A percentile compares a stretch with the other conserved stretches of the same genome.
These are phyloP conservation scores for Metaphire vulgaris DNA, from an alignment of 1,140 invertebrate species.

Conservation along the genomic window DNA sequence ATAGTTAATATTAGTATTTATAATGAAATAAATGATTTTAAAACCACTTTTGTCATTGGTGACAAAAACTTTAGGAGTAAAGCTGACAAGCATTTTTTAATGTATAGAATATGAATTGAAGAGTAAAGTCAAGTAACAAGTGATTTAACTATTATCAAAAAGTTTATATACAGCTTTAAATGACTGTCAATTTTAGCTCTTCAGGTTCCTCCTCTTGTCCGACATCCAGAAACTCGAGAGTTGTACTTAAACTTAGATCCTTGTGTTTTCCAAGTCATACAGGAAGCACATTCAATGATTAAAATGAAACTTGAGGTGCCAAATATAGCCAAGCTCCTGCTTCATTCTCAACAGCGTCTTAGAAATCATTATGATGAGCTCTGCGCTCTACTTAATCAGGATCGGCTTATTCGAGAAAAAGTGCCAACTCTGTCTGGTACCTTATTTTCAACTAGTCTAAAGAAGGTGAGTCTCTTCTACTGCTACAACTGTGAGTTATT, in stretches of 20 bases:
- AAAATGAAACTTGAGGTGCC: slow-evolving; percentile 77
- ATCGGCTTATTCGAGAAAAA: neutral
- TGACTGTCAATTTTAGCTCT: slow-evolving; percentile 36
- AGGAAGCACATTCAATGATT: slow-evolving; percentile 76
- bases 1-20: too few species aligned
- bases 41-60: too few species aligned
- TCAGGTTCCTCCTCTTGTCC: slow-evolving; percentile 46
- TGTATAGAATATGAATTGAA: too few species aligned
- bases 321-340: slow-evolving; percentile 34
- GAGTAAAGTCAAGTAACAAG: too few species aligned
- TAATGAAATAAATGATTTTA: too few species aligned
- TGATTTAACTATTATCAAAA: too few species aligned
- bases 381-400: neutral
- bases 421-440: neutral
- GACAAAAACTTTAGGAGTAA: too few species aligned
- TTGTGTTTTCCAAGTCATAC: slow-evolving; percentile 58
- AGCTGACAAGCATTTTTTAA: too few species aligned
- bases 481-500: too few species aligned
- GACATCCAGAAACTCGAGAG: slow-evolving; percentile 49
- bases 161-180: too few species aligned
- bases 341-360: slow-evolving; percentile 13
- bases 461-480: slow-evolving; percentile 5
- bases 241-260: slow-evolving; percentile 53
- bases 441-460: slow-evolving; percentile 13
- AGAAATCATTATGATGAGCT: neutral